phyloP scores from a whole-genome alignment of 1,140 invertebrate genomes.

The Adelges cooleyi region DNA sequence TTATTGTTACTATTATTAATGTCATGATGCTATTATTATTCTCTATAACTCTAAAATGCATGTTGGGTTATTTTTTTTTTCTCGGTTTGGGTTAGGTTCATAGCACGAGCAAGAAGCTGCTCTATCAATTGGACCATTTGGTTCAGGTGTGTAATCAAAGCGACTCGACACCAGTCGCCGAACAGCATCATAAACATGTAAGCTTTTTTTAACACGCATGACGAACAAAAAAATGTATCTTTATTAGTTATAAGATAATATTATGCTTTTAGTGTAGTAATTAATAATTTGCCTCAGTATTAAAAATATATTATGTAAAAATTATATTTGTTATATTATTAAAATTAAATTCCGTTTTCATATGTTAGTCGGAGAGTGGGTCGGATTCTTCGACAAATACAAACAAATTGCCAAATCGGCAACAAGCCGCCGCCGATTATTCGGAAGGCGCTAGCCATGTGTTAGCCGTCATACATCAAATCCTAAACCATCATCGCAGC shows the following conservation, averaged over 20 bases:
- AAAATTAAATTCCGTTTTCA: no score
- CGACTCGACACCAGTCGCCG: conserved; percentile 42
- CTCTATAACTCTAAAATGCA: conserved; percentile 31
- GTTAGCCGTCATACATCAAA: conserved; percentile 81
- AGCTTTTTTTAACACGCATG: conserved; percentile 34
- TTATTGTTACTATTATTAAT: not conserved
- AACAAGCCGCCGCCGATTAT: conserved; percentile 87
- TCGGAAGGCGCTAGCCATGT: conserved; percentile 85
- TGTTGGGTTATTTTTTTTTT: conserved; percentile 38
- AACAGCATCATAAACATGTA: conserved; percentile 56
- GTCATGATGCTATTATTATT: not conserved
- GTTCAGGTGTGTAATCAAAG: conserved; percentile 86
- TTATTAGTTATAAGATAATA: no score
- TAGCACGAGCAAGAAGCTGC: conserved; percentile 90
- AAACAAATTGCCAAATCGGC: conserved; percentile 25
- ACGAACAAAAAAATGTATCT: no score
- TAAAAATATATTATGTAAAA: no score
- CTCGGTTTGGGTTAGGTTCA: conserved; percentile 55
- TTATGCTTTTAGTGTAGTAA: no score
- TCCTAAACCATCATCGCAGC: conserved; percentile 82
- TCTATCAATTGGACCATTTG: conserved; percentile 89
- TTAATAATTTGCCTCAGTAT: no score
- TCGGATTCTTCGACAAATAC: conserved; percentile 30
- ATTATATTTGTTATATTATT: no score
- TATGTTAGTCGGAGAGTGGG: conserved; percentile 31